Evolutionary conservation across 2,797 vertebrate genomes (phyloP), one percentile per base, ranked within the genome.

Genomic region (Cossypha caffra): DNA sequence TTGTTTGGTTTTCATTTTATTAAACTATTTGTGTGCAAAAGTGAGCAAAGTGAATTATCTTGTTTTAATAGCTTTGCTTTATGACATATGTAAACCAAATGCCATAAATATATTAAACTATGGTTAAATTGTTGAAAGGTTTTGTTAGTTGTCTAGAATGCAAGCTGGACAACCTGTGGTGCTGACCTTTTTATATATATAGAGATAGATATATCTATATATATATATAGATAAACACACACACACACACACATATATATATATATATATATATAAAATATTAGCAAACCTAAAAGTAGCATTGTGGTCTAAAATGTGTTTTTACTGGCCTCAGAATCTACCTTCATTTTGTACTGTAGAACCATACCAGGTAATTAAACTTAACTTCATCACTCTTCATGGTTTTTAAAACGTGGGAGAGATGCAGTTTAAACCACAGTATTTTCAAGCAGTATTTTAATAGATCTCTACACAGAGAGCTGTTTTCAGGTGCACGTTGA

Each of bases 301-400:
- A 97, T 96, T 97, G 97, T 97, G 97, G 93, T 98, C 97, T 97
- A 96, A 97, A 97, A 91, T 96, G 96, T 98, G 92, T 96, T 98
- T 97, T 98, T 98, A 97, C 97, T 96, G 95, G 97, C 96, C 95
- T 98, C 97, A 93, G 95, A 98, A 98, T 98, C 98, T 98, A 98
- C 98, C 98, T 98, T 98, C 97, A 98, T 98, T 98, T 98, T 24
- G 98, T 98, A 98, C 98, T 98, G 98, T 98, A 98, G 97, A 97
- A 95, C 86, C 95, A 91, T 92, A 98, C 97, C 98, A 97, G 98
- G 98, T 98, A 97, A 98, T 96, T 96, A 93, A 94, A 96, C 90
- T 90, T 50, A 91, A 95, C 90, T 91, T 93, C 93, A 93, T 98
- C 79, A n/a, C 96, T 97, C 94, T 94, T 93, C 55, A 38, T 54